A percentile compares a stretch with the other conserved stretches of the same genome.
phyloP scores from a whole-genome alignment of 2,113 vertebrate genomes.

The Podocnemis expansa region DNA sequence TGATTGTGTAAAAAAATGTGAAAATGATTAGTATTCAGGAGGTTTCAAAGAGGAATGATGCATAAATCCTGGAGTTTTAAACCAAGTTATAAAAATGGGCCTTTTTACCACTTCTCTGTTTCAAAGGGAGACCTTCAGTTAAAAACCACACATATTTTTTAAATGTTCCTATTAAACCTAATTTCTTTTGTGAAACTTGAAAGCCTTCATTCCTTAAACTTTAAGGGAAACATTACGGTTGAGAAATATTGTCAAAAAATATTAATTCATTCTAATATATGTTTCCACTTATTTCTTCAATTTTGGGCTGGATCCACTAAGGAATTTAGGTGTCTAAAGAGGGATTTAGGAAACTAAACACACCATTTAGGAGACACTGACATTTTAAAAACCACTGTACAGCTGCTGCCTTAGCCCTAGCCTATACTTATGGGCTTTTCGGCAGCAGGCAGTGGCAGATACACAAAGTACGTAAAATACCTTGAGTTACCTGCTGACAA shows the following conservation, averaged over 20 bases:
- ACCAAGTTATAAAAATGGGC: background rate
- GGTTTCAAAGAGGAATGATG: background rate
- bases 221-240: background rate
- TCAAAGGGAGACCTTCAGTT: background rate
- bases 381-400: too few relatives aligned
- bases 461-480: too few relatives aligned
- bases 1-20: background rate
- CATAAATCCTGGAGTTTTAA: background rate
- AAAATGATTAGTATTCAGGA: background rate
- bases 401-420: too few relatives aligned
- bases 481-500: too few relatives aligned
- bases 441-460: too few relatives aligned
- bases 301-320: too few relatives aligned
- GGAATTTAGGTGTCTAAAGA: too few relatives aligned
- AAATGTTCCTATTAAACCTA: background rate
- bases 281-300: background rate
- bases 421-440: too few relatives aligned
- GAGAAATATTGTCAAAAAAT: background rate
- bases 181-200: background rate
- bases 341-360: too few relatives aligned
- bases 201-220: background rate
- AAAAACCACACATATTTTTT: background rate
- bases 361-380: too few relatives aligned
- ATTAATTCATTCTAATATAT: background rate
- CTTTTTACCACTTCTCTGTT: constrained; percentile 15